Evolutionary conservation across 2,113 vertebrate species (phyloP), one percentile per base, ranked within the genome.

Genomic region (Catharus bicknelli): DNA sequence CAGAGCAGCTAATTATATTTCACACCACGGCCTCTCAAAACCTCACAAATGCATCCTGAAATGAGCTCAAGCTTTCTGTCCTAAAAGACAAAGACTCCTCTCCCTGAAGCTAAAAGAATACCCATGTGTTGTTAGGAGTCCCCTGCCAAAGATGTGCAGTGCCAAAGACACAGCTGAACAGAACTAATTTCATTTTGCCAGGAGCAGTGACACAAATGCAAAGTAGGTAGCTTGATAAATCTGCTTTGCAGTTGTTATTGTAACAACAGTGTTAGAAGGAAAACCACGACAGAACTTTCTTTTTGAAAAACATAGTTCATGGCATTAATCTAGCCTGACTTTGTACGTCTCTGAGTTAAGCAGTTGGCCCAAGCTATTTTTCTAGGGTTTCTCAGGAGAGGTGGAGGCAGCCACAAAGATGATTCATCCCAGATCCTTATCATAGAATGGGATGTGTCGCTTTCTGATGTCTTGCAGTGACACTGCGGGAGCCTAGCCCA

Each of bases 141-240:
- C 70, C 36, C 29, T 78, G 88, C 90, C 92, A 88, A 84, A 90
- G 73, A 81, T 7, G 3, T 13, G 27, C 34, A 29, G 72, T 91
- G 76, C 91, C 83, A 90, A 83, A 76, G 83, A 70, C 83, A 78
- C 69, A 92, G 64, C 62, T 79, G 84, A 92, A 90, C 53, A 45
- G 73, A 55, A 51, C 10, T n/a, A 77, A 63, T 88, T 93, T 69
- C 64, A 40, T 90, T 89, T 94, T 94, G 84, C 86, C 86, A 90
- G 80, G 38, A 92, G 61, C 69, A 47, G 20, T 51, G 48, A 86
- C 78, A 92, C 57, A 86, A 76, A 70, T 75, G 58, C 63, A 84
- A 88, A 83, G 48, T 67, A 84, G 64, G 57, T 67, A 64, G 30
- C 66, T 84, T 72, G 84, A 68, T 86, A 43, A 72, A 84, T 86